Base-by-base conservation (phyloP, 64 coral and sea anemone genomes). In the Anthopleura sola region DNA sequence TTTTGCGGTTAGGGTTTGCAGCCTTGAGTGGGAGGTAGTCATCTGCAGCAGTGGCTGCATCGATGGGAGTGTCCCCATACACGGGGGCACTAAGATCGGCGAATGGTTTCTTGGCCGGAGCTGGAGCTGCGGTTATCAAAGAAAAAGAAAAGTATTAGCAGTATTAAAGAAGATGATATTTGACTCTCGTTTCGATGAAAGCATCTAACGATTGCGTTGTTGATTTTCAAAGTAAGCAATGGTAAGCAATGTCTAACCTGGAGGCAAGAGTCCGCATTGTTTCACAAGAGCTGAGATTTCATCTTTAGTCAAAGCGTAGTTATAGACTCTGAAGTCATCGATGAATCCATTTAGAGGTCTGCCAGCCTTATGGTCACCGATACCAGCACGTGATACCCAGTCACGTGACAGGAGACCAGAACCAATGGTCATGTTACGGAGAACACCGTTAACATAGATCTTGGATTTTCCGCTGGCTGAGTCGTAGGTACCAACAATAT, bases 291-390 rank as follows among this genome's bases (percentile, higher is more conserved):
- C 85, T 31, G 75, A 50, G 68, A 98, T 83, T 36, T 99, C 97
- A 12, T 39, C 55, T 37, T 90, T 94, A 34, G 54, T 90, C 49
- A 99, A 83, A 36, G 97, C 97, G 33, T 99, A 99, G 80, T 99
- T 99, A 60, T 99, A 99, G n/a, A 99, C 92, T 68, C 91, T 93
- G 80, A 99, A 99, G 21, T 99, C 97, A 91, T 99, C 97, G 58
- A 99, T 87, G 58, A 94, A 99, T 87, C 97, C 97, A 64, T 82
- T 54, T 20, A 99, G 77, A 78, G 97, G 92, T 38, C 97, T 93
- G 78, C 56, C 80, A 24, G 93, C 93, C 85, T 99, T 99, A 85
- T 99, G 97, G 87, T 99, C 97, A 62, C 97, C 97, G 54, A 99
- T 94, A 32, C 97, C 97, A 75, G 93, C 97, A 23, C 97, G 80